Conservation (phyloP, 2,113 vertebrate species). For the Caranx ignobilis region DNA sequence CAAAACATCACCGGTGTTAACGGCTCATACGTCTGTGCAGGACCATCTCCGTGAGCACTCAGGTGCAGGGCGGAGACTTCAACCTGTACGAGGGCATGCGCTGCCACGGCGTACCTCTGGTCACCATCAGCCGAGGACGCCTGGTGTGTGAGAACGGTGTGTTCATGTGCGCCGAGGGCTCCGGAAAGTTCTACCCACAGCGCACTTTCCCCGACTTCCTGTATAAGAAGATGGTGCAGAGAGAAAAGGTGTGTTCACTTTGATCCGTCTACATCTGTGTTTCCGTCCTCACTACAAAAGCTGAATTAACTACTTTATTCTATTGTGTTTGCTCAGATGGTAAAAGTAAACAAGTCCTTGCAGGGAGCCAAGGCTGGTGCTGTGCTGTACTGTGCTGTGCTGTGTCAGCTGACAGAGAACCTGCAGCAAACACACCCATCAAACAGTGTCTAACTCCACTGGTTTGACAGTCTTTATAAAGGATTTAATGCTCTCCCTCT, state of each 20-base stretch:
- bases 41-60: conserved; percentile 94
- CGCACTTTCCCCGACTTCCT: conserved; percentile 94
- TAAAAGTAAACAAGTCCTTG: not conserved
- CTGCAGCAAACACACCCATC: conserved; percentile 37
- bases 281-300: not conserved
- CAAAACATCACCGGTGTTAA: not conserved
- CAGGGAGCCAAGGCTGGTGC: not conserved
- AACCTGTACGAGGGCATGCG: conserved; percentile 96
- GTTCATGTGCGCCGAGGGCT: conserved; percentile 98
- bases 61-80: conserved; percentile 95
- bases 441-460: conserved; percentile 8
- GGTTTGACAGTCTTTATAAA: conserved; percentile 47
- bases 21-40: conserved; percentile 69
- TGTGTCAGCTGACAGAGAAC: conserved; percentile 28
- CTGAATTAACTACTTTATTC: not conserved
- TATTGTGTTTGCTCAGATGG: not conserved
- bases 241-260: conserved; percentile 89
- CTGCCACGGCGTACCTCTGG: conserved; percentile 94
- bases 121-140: conserved; percentile 94
- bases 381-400: conserved; percentile 4
- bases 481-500: conserved; percentile 45
- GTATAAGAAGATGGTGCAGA: conserved; percentile 98
- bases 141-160: conserved; percentile 95
- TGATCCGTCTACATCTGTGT: not conserved
- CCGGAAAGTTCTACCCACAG: conserved; percentile 94